Evolutionary conservation across 1,140 invertebrate species (phyloP).

Genomic region (Euura saliciscinereae): DNA sequence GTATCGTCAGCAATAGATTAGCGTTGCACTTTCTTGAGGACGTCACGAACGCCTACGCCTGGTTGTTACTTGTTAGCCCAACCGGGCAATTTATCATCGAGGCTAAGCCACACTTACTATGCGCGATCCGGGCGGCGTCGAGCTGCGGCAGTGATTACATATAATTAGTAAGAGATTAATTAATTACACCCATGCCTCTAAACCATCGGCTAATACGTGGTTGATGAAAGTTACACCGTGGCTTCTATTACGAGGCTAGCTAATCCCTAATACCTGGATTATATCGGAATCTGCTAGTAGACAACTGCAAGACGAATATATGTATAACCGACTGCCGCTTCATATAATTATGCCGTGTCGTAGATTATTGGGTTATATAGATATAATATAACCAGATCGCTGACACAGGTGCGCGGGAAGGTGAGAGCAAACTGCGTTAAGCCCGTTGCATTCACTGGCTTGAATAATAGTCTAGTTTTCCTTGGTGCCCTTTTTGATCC

Average conservation of each 20-base stretch:
- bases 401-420: too few species aligned
- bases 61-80: not conserved
- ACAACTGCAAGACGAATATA: constrained; percentile 3
- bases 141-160: constrained; percentile 5
- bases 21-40: constrained; percentile 6
- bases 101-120: constrained; percentile 7
- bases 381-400: too few species aligned
- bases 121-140: not conserved
- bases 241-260: not conserved
- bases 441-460: too few species aligned
- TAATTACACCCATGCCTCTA: constrained; percentile 7
- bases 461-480: too few species aligned
- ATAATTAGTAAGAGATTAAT: constrained; percentile 3
- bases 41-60: constrained; percentile 6
- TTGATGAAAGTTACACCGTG: constrained; percentile 5
- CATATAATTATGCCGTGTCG: too few species aligned
- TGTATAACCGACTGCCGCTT: not conserved
- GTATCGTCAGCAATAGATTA: not conserved
- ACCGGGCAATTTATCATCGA: constrained; percentile 4
- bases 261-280: constrained; percentile 1
- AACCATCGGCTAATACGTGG: constrained; percentile 5
- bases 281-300: not conserved
- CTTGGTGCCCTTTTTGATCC: too few species aligned
- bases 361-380: too few species aligned
- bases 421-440: too few species aligned